A percentile compares a stretch with the other conserved stretches of the same genome.
phyloP scores from a whole-genome alignment of 2,113 vertebrate genomes.

The Alexandromys fortis region DNA sequence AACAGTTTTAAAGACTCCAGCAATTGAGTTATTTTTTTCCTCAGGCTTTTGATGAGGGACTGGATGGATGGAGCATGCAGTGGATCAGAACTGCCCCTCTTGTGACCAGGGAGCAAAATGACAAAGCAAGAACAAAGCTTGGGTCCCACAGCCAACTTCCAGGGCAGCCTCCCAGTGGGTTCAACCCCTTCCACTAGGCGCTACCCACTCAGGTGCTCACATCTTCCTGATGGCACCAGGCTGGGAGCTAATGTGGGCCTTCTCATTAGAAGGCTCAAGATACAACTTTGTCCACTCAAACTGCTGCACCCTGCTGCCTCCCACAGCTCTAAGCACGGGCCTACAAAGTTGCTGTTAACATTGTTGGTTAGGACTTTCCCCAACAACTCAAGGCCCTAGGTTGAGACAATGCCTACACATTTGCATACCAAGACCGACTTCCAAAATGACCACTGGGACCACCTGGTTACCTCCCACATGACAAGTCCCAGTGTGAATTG shows the following conservation, averaged over 20 bases:
- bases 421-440: background rate
- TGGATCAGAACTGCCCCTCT: background rate
- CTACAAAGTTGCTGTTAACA: background rate
- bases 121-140: too few relatives aligned
- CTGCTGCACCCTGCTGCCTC: background rate
- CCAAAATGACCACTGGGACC: background rate
- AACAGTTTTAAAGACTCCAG: background rate
- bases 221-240: background rate
- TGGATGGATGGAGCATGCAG: too few relatives aligned
- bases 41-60: background rate
- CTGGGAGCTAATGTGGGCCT: background rate
- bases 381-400: background rate
- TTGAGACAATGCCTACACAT: background rate
- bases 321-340: background rate
- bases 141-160: background rate
- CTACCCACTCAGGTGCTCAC: background rate
- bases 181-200: background rate
- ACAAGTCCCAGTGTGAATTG: background rate
- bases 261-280: background rate
- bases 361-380: background rate
- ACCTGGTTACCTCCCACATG: background rate
- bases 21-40: background rate
- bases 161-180: background rate
- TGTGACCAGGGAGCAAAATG: background rate
- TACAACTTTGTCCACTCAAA: too few relatives aligned